Base-by-base conservation (phyloP, 2,797 vertebrate genomes). In the Takifugu ocellatus region DNA sequence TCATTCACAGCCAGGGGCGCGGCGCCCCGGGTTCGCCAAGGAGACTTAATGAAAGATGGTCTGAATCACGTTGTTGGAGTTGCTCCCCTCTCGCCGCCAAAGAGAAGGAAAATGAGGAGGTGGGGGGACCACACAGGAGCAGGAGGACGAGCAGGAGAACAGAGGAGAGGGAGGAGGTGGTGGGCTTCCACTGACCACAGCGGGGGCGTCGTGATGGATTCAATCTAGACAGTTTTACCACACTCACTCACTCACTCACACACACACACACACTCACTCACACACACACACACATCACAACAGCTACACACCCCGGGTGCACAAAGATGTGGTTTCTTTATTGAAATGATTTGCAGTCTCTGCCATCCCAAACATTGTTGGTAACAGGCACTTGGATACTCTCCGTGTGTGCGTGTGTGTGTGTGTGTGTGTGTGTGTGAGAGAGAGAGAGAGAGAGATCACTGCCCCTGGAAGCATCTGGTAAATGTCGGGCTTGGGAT, bases 111-210 rank as follows among this genome's bases (percentile, higher is more conserved):
- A 33, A 56, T 51, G 49, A 44, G 27, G 21, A 45, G 61, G 51
- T 29, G 33, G 42, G 11, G 59, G 6, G 84, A 86, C 81, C 87
- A 85, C 85, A 90, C 83, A 87, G 56, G 70, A 82, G 66, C 63
- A 58, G 63, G 76, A 75, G 75, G 70, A 72, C 74, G 81, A 44
- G 78, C 79, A 70, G 66, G 61, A 60, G 63, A 61, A 66, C 67
- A 62, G 75, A 83, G 80, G 75, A 83, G 84, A 61, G 33, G 48
- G 60, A 58, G 72, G 71, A 68, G 59, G 76, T 67, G 77, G 82
- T 83, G 12, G 36, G 68, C 72, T 80, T 70, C 66, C 70, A 67
- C 77, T 79, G 70, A 84, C 84, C 85, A 17, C 62, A 42, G 61
- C 71, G 79, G 66, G 68, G 78, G 78, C 54, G 62, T 58, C 54